phyloP scores from a whole-genome alignment of 2,113 vertebrate species.

The Corvus hawaiiensis region DNA sequence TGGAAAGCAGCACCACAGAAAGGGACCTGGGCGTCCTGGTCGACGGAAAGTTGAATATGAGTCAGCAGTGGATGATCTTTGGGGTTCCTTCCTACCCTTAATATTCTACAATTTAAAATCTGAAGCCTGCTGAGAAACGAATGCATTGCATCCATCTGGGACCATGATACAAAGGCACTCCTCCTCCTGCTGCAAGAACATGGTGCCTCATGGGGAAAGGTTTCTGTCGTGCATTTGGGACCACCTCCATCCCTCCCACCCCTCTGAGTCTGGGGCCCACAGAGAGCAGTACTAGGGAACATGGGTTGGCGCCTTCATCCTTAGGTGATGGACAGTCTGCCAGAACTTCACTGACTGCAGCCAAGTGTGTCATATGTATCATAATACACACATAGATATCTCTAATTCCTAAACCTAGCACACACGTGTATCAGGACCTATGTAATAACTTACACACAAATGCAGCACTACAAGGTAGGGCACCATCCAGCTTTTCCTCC shows the following conservation, averaged over 20 bases:
- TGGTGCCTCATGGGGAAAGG: fast-evolving
- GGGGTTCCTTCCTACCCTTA: background rate
- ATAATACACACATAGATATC: background rate
- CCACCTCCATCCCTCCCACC: background rate
- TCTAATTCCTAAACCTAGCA: background rate
- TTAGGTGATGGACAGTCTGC: background rate
- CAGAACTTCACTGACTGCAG: background rate
- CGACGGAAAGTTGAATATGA: fast-evolving
- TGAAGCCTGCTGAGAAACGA: background rate
- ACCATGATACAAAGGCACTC: background rate
- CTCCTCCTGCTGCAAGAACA: background rate
- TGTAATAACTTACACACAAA: background rate
- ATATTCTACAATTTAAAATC: background rate
- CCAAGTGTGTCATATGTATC: too few species aligned
- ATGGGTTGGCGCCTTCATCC: background rate
- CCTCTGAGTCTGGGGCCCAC: fast-evolving
- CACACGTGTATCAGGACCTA: background rate
- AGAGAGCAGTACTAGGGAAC: fast-evolving
- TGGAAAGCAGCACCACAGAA: background rate
- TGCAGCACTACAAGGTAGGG: background rate
- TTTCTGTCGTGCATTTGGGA: background rate
- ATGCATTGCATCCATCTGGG: background rate
- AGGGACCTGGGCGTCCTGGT: background rate
- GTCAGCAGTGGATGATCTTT: background rate
- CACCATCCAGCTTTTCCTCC: background rate